Percentiles rank a stretch among this genome's conserved stretches.
Evolutionary conservation across 2,797 vertebrate species (phyloP).

Genomic region (Myioborus miniatus): DNA sequence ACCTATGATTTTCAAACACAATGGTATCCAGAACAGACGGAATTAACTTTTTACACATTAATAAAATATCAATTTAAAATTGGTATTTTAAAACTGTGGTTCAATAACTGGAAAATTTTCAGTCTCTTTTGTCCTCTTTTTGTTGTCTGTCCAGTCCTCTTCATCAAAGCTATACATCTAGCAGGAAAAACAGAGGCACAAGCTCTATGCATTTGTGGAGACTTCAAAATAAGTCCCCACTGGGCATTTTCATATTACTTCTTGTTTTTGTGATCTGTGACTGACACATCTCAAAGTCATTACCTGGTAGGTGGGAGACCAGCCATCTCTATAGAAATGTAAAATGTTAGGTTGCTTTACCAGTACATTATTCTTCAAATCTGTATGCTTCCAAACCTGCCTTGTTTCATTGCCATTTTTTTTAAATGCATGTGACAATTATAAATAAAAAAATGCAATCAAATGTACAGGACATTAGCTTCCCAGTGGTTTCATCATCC

Average conservation of each 20-base stretch:
- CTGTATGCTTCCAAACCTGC: neutral
- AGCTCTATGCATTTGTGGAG: fast-evolving
- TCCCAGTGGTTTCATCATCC: neutral
- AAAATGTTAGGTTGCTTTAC: neutral
- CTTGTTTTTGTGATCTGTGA: neutral
- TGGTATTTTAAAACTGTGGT: neutral
- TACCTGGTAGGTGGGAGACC: neutral
- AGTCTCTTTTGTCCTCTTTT: neutral
- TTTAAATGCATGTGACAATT: neutral
- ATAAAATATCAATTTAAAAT: neutral
- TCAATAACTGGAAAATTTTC: neutral
- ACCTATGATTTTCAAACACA: neutral
- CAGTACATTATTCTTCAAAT: neutral
- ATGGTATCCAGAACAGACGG: neutral
- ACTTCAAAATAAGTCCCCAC: neutral
- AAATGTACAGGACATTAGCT: neutral
- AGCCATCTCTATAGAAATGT: neutral
- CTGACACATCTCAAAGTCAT: neutral
- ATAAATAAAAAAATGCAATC: neutral
- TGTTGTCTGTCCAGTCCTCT: neutral
- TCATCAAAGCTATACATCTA: neutral
- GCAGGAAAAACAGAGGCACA: neutral
- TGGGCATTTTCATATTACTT: neutral
- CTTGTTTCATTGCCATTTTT: neutral
- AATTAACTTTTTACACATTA: neutral